Conservation (phyloP, 2,113 vertebrate genomes). For the Indicator indicator region DNA sequence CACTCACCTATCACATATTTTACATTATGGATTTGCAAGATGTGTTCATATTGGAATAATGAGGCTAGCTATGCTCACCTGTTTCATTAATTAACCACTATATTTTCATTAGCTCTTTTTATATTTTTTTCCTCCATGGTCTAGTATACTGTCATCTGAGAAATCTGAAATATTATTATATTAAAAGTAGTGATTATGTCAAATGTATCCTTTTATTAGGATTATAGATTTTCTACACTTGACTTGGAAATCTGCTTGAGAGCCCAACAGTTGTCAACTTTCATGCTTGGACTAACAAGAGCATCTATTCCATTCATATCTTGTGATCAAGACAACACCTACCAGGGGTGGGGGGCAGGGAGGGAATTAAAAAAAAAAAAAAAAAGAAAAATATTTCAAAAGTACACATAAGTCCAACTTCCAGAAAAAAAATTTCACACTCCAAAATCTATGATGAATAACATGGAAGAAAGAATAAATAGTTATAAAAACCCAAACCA, state of each 20-base stretch:
- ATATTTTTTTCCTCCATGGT: background rate
- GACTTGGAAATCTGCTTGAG: slow-evolving; percentile 45
- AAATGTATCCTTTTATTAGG: slow-evolving; percentile 27
- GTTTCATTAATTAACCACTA: background rate
- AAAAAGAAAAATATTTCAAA: background rate
- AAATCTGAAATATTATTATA: background rate
- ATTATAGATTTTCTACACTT: slow-evolving; percentile 51
- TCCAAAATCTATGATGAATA: background rate
- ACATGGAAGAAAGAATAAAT: background rate
- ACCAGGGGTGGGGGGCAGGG: background rate
- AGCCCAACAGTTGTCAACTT: slow-evolving; percentile 45
- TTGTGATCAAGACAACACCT: background rate
- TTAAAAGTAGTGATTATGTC: background rate
- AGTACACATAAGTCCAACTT: background rate
- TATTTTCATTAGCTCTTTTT: background rate
- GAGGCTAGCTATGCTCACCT: background rate
- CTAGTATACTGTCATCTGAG: background rate
- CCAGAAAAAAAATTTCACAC: rapidly evolving
- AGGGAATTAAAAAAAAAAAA: background rate
- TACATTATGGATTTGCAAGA: background rate
- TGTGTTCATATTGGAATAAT: background rate
- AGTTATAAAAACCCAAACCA: background rate
- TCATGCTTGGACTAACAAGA: slow-evolving; percentile 9
- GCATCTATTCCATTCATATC: background rate
- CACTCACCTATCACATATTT: background rate